Evolutionary conservation across 2,797 vertebrate genomes (phyloP), one percentile per base, ranked within the genome.

Genomic region (Mionectes olivaceus): DNA sequence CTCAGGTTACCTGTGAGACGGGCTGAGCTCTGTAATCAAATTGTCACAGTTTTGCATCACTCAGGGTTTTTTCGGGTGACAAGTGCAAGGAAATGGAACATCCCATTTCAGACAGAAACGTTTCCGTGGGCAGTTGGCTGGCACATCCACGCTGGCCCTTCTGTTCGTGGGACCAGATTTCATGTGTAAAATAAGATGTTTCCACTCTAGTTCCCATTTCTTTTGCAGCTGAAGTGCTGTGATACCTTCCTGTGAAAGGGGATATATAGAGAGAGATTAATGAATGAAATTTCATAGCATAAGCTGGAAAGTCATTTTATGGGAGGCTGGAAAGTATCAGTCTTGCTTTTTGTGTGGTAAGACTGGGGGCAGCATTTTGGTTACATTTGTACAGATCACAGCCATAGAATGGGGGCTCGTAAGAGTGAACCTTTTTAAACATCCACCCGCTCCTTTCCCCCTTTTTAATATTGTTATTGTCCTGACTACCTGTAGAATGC

Each of bases 191-290:
- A 80, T 8, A 59, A 56, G 39, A 50, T 33, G 21, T 57, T 87
- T 89, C 73, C 0, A 7, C 56, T 92, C 64, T 30, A 52, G 27
- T 76, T 93, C 27, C 7, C 9, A n/a, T 59, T 78, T 74, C 30
- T 70, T 92, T 87, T 83, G 68, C 64, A 83, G 32, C 64, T 53
- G n/a, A 77, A 71, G 64, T 50, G 53, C 57, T 5, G 6, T 64
- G 60, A 24, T 71, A 49, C 60, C 81, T 83, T 79, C 56, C 41
- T 92, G 65, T 75, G 80, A 88, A 84, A 53, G 35, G 57, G 83
- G 33, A 30, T 19, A 57, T 82, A 60, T 81, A 55, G 83, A 44
- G 21, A 65, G 43, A 91, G 90, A 88, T 86, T 78, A 94, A 90
- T 86, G 61, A 94, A 81, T 59, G 73, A 78, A 71, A 53, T 64